Percentiles rank a stretch among this genome's conserved stretches.
Conservation (phyloP, 2,888 invertebrate genomes). For the Rhamnusium bicolor region DNA sequence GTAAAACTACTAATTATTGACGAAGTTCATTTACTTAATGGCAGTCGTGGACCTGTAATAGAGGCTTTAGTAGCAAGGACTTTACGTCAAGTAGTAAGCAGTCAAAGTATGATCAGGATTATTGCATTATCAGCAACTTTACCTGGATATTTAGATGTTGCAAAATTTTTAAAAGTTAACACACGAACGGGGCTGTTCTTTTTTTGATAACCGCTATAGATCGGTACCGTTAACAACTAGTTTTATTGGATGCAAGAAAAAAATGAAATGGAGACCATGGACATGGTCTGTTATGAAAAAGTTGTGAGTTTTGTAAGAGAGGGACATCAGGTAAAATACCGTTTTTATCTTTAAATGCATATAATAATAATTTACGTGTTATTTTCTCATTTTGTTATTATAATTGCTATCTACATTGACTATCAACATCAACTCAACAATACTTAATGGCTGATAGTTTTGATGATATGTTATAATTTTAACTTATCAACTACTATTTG, state of each 20-base stretch:
- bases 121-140: conserved; percentile 97
- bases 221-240: conserved; percentile 95
- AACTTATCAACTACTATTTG: too few species aligned
- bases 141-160: conserved; percentile 98
- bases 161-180: conserved; percentile 94
- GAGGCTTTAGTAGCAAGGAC: conserved; percentile 98
- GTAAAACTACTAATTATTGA: conserved; percentile 96
- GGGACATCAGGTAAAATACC: conserved; percentile 87
- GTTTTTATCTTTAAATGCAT: too few species aligned
- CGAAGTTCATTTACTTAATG: conserved; percentile 97
- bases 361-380: too few species aligned
- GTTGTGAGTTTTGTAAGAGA: conserved; percentile 86
- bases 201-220: conserved; percentile 88
- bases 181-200: conserved; percentile 93
- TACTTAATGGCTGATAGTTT: too few species aligned
- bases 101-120: conserved; percentile 96
- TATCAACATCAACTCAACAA: too few species aligned
- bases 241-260: conserved; percentile 77
- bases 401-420: too few species aligned
- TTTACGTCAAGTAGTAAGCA: conserved; percentile 90
- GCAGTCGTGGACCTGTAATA: conserved; percentile 97
- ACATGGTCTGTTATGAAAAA: conserved; percentile 94
- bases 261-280: conserved; percentile 82
- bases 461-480: too few species aligned
- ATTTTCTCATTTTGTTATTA: too few species aligned